phyloP scores from a whole-genome alignment of 1,140 invertebrate genomes.

The Pomphorhynchus laevis region DNA sequence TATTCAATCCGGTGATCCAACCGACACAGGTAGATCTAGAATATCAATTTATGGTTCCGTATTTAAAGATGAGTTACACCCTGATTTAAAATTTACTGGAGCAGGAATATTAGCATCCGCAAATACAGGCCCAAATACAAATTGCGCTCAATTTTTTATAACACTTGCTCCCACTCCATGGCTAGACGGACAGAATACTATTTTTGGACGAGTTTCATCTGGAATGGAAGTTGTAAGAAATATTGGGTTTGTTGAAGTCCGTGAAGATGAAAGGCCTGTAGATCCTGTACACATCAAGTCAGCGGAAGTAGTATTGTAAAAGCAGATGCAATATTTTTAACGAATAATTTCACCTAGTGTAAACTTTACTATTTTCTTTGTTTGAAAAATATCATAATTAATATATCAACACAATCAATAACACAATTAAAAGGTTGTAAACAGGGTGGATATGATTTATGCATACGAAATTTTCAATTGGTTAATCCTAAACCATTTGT shows the following conservation, averaged over 20 bases:
- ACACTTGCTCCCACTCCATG: slow-evolving; percentile 76
- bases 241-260: slow-evolving; percentile 60
- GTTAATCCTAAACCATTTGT: no score
- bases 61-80: slow-evolving; percentile 76
- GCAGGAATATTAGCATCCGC: slow-evolving; percentile 54
- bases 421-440: no score
- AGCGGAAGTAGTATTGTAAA: no score
- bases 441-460: no score
- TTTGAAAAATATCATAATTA: no score
- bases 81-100: slow-evolving; percentile 64
- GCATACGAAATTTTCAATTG: no score
- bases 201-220: slow-evolving; percentile 49
- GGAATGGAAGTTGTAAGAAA: slow-evolving; percentile 60
- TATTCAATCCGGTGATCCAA: slow-evolving; percentile 57
- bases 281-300: no score
- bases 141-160: slow-evolving; percentile 92
- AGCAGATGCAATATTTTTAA: no score
- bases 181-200: slow-evolving; percentile 79
- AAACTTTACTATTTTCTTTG: no score
- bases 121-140: slow-evolving; percentile 57
- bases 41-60: slow-evolving; percentile 62
- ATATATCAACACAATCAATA: no score
- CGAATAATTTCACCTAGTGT: no score
- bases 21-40: slow-evolving; percentile 47
- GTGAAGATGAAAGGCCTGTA: slow-evolving; percentile 47